Percentiles rank a stretch among this genome's conserved stretches.
Evolutionary conservation across 2,797 vertebrate genomes (phyloP).

Genomic region (Meda fulgida): DNA sequence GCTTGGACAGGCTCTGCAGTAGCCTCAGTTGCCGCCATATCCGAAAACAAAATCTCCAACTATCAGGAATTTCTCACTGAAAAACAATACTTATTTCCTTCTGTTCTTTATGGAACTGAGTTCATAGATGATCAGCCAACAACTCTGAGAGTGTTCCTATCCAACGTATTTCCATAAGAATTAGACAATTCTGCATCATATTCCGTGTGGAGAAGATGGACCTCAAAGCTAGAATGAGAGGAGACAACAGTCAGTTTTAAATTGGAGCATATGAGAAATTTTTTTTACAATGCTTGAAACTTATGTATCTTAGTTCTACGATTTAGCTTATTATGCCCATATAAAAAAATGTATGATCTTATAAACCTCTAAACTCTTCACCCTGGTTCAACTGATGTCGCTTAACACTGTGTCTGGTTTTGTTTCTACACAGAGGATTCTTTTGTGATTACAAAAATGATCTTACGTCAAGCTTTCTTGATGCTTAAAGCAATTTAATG

Average conservation of each 20-base stretch:
- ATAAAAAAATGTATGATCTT: no score
- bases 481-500: constrained; percentile 70
- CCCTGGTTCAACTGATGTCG: constrained; percentile 26
- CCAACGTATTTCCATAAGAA: constrained; percentile 66
- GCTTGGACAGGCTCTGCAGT: constrained; percentile 73
- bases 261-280: constrained; percentile 7
- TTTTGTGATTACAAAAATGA: constrained; percentile 67
- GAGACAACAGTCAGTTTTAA: constrained; percentile 46
- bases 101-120: constrained; percentile 68
- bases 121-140: constrained; percentile 75
- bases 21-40: constrained; percentile 79
- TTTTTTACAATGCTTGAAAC: neutral
- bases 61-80: constrained; percentile 62
- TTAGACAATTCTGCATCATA: constrained; percentile 78
- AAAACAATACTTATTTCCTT: constrained; percentile 65
- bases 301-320: neutral
- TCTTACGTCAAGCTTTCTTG: constrained; percentile 60
- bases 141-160: constrained; percentile 58
- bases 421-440: constrained; percentile 61
- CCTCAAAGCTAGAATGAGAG: constrained; percentile 57
- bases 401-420: constrained; percentile 68
- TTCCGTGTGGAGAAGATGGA: constrained; percentile 60
- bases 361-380: constrained; percentile 18
- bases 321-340: neutral
- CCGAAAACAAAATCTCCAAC: constrained; percentile 54